phyloP scores from a whole-genome alignment of 2,113 vertebrate species.

The Carettochelys insculpta region DNA sequence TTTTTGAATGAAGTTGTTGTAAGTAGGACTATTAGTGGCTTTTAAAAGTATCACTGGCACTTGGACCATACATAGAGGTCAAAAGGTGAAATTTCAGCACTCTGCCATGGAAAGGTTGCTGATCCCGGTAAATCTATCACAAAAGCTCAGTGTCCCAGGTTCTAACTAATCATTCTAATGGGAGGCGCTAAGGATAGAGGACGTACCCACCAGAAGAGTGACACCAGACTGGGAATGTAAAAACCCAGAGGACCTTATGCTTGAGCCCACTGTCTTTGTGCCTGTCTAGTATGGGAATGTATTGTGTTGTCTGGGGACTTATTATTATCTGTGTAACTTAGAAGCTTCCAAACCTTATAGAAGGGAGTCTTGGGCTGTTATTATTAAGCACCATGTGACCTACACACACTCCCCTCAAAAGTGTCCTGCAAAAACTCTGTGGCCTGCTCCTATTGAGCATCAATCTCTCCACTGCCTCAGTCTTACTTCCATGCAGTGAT shows the following conservation, averaged over 20 bases:
- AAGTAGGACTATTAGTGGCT: too few species aligned
- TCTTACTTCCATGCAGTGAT: not conserved
- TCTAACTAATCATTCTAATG: not conserved
- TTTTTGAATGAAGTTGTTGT: too few species aligned
- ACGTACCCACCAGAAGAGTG: not conserved
- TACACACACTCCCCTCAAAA: fast-evolving
- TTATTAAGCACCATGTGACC: not conserved
- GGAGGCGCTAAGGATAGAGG: not conserved
- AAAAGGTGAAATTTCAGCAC: too few species aligned
- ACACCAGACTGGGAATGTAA: fast-evolving
- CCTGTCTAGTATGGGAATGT: not conserved
- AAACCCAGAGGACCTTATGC: not conserved
- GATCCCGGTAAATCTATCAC: too few species aligned
- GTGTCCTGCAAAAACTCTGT: too few species aligned
- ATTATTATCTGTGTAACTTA: fast-evolving
- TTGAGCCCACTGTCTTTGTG: not conserved
- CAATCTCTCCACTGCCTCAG: not conserved
- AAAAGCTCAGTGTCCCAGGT: not conserved
- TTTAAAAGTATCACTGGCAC: too few species aligned
- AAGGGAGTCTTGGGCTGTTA: not conserved
- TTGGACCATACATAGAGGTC: too few species aligned
- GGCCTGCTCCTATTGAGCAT: not conserved
- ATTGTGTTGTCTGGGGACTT: fast-evolving
- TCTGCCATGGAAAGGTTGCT: too few species aligned
- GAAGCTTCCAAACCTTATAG: not conserved